These are phyloP conservation scores for Calonectris borealis DNA, from an alignment of 2,113 vertebrate species.

Conservation along the genomic window DNA sequence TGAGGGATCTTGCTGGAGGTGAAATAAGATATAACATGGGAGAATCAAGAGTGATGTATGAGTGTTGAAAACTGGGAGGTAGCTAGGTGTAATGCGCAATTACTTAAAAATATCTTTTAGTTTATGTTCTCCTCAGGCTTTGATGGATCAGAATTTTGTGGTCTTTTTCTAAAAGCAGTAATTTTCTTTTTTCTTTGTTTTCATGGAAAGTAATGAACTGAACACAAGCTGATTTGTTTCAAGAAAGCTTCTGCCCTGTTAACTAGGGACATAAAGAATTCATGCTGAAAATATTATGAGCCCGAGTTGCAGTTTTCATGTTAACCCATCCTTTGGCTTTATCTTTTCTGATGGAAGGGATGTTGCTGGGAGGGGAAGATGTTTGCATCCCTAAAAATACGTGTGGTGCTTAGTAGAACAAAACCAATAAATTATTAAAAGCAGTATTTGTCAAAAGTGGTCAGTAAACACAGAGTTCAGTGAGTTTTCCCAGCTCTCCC, in stretches of 20 bases:
- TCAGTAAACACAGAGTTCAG: neutral
- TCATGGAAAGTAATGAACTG: conserved; percentile 3
- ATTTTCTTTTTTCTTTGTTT: conserved; percentile 14
- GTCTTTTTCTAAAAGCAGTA: neutral
- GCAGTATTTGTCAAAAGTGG: neutral
- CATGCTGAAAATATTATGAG: conserved; percentile 3
- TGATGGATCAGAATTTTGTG: neutral
- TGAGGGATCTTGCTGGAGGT: neutral
- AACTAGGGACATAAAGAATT: conserved; percentile 50
- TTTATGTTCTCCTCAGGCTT: neutral
- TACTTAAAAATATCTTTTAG: neutral
- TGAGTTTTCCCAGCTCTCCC: neutral
- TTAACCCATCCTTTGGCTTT: neutral
- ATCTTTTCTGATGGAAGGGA: neutral
- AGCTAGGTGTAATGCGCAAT: neutral
- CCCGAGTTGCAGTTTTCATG: neutral
- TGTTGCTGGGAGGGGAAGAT: neutral
- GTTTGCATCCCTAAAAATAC: neutral
- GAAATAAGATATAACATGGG: neutral
- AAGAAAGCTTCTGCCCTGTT: neutral
- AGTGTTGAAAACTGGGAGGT: neutral
- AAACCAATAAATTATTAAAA: neutral
- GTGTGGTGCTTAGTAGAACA: neutral
- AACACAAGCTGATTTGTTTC: neutral
- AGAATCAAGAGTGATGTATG: neutral